These are phyloP conservation scores for Drosophila helvetica DNA, from an alignment of 2,888 invertebrate genomes.

Conservation along the genomic window DNA sequence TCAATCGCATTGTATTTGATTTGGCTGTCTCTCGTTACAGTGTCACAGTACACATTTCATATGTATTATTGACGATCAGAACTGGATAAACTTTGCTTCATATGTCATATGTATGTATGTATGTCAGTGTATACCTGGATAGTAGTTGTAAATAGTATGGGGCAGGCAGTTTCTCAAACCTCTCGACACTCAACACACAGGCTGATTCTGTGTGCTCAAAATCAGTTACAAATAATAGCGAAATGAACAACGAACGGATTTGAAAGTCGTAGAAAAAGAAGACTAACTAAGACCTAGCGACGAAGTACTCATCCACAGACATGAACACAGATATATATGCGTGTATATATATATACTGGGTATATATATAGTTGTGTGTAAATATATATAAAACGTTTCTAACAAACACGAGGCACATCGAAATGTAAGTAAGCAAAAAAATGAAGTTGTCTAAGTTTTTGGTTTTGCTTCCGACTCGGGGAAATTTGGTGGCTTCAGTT, in stretches of 20 bases:
- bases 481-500: slow-evolving; percentile 77
- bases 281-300: slow-evolving; percentile 64
- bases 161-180: slow-evolving; percentile 60
- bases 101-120: slow-evolving; percentile 56
- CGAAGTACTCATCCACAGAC: slow-evolving; percentile 53
- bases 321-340: slow-evolving; percentile 42
- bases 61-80: slow-evolving; percentile 48
- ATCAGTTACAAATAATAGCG: slow-evolving; percentile 2
- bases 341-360: slow-evolving; percentile 39
- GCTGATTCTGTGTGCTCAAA: slow-evolving; percentile 26
- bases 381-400: slow-evolving; percentile 78
- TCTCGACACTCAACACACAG: slow-evolving; percentile 28
- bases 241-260: slow-evolving; percentile 51
- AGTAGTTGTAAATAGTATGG: slow-evolving; percentile 31
- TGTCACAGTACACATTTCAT: slow-evolving; percentile 23
- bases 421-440: slow-evolving; percentile 77
- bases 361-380: slow-evolving; percentile 43
- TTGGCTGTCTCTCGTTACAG: slow-evolving; percentile 20
- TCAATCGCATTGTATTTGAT: slow-evolving; percentile 41
- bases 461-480: slow-evolving; percentile 69
- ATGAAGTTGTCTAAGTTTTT: slow-evolving; percentile 51
- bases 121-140: slow-evolving; percentile 40
- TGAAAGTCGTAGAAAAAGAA: slow-evolving; percentile 49
- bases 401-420: slow-evolving; percentile 80
- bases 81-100: slow-evolving; percentile 64